Evolutionary conservation across 1,140 invertebrate genomes (phyloP).

Genomic region (Drosophila mojavensis): DNA sequence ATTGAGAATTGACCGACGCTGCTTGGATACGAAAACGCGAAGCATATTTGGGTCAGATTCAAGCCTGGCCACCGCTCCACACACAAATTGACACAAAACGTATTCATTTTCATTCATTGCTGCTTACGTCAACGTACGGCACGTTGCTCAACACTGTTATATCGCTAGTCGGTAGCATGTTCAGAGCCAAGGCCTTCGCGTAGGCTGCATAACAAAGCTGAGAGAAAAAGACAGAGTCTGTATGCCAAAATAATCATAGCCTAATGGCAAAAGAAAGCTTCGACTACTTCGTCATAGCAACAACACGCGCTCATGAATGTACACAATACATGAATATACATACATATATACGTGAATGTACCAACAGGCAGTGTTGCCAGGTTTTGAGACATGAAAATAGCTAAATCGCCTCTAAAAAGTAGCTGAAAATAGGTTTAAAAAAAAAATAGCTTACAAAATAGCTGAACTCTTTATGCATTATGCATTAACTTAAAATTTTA

Average conservation of each 20-base stretch:
- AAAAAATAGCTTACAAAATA: no score
- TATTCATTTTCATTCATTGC: conserved; percentile 41
- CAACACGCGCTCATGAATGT: conserved; percentile 11
- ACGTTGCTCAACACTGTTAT: conserved; percentile 18
- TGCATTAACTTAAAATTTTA: no score
- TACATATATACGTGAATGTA: conserved; percentile 6
- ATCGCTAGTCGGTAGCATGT: neutral
- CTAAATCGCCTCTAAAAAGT: no score
- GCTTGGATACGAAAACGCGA: conserved; percentile 38
- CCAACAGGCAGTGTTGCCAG: conserved; percentile 1
- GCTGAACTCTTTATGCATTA: no score
- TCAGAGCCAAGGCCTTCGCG: no score
- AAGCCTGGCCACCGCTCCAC: conserved; percentile 42
- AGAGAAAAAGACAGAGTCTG: neutral
- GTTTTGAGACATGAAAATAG: no score
- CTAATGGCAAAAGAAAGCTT: conserved; percentile 39
- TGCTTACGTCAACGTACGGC: conserved; percentile 37
- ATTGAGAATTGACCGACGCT: conserved; percentile 64
- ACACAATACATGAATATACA: conserved; percentile 13
- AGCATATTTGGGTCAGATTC: conserved; percentile 64
- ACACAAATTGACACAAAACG: neutral
- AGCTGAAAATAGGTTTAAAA: no score
- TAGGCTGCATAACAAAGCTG: neutral
- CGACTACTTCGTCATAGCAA: conserved; percentile 29
- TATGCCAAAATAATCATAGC: conserved; percentile 39